These are phyloP conservation scores for Falco concolor DNA, from an alignment of 2,797 vertebrate species.

Conservation along the genomic window DNA sequence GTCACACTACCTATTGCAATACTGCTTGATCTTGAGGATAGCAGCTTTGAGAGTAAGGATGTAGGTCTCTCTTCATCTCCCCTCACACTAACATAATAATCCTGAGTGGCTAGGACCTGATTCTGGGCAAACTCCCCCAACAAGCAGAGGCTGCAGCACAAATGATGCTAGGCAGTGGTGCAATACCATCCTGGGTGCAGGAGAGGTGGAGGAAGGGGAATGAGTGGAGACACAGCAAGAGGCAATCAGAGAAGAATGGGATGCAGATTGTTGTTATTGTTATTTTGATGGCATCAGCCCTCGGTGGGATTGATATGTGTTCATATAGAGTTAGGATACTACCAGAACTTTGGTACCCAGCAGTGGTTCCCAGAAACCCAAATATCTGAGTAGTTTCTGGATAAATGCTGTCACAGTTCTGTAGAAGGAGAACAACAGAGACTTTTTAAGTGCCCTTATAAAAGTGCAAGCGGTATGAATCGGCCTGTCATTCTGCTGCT, in stretches of 20 bases:
- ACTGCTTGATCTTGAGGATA: background rate
- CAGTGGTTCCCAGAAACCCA: background rate
- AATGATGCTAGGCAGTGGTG: background rate
- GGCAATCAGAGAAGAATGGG: background rate
- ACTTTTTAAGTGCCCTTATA: background rate
- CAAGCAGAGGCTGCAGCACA: background rate
- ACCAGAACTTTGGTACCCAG: background rate
- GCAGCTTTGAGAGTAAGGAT: background rate
- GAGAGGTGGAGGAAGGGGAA: background rate
- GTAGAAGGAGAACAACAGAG: background rate
- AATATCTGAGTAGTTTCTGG: background rate
- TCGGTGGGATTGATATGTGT: background rate
- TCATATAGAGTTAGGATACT: background rate
- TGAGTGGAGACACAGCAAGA: background rate
- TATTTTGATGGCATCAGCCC: background rate
- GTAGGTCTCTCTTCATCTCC: background rate
- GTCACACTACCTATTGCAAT: background rate
- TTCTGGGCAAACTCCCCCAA: background rate
- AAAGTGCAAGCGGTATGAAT: constrained; percentile 23
- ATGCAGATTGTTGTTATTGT: background rate
- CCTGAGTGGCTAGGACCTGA: background rate
- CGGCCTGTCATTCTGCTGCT: constrained; percentile 28
- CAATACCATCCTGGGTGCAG: background rate
- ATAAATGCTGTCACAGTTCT: background rate
- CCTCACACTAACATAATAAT: background rate